A percentile compares a stretch with the other conserved stretches of the same genome.
These are phyloP conservation scores for Hephaestus fuliginosus DNA, from an alignment of 2,797 vertebrate genomes.

Conservation along the genomic window DNA sequence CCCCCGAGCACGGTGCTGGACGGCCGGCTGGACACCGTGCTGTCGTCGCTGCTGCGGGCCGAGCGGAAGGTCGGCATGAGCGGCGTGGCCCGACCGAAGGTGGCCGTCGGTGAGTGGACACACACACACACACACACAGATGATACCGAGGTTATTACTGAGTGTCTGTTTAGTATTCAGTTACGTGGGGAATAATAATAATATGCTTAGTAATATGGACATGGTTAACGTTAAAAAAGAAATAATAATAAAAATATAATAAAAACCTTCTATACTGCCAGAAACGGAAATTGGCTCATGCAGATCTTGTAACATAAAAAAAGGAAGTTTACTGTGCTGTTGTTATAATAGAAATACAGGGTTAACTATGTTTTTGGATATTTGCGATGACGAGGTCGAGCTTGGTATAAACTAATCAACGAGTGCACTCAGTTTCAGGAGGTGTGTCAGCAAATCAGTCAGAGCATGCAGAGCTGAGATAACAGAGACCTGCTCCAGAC, in stretches of 20 bases:
- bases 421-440: background rate
- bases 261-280: background rate
- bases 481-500: background rate
- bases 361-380: too few relatives aligned
- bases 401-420: too few relatives aligned
- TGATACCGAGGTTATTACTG: too few relatives aligned
- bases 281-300: background rate
- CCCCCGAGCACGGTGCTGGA: slow-evolving; percentile 78
- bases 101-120: slow-evolving; percentile 85
- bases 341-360: background rate
- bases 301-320: background rate
- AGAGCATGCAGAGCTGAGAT: background rate
- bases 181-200: too few relatives aligned
- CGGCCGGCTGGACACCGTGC: slow-evolving; percentile 83
- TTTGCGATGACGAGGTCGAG: too few relatives aligned
- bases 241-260: too few relatives aligned
- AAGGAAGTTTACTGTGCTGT: background rate
- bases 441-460: background rate
- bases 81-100: slow-evolving; percentile 79
- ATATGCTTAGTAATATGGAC: too few relatives aligned
- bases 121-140: too few relatives aligned
- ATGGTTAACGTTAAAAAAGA: too few relatives aligned
- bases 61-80: slow-evolving; percentile 85
- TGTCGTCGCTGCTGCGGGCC: slow-evolving; percentile 88
- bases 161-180: too few relatives aligned